These are phyloP conservation scores for Dolichopus griseipennis DNA, from an alignment of 2,888 invertebrate genomes.

Conservation along the genomic window DNA sequence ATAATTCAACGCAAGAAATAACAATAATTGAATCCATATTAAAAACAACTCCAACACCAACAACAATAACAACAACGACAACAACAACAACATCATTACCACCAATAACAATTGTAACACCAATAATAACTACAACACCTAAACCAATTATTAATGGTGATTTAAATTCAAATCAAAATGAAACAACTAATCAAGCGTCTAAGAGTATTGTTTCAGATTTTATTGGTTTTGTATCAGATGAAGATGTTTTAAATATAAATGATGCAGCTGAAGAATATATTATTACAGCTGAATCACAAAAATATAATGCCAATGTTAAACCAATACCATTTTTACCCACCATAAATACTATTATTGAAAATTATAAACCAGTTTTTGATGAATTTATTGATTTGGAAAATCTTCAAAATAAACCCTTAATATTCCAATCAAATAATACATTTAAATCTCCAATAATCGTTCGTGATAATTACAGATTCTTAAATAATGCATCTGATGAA, in stretches of 20 bases:
- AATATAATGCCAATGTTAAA: conserved; percentile 32
- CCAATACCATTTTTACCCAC: conserved; percentile 27
- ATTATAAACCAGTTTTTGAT: not conserved
- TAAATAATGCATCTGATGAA: conserved; percentile 41
- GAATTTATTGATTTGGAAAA: not conserved
- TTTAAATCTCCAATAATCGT: conserved; percentile 48
- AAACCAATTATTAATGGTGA: conserved; percentile 18
- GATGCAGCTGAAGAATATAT: conserved; percentile 36
- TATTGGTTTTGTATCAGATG: conserved; percentile 50
- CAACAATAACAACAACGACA: conserved; percentile 18
- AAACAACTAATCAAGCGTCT: conserved; percentile 27
- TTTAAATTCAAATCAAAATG: conserved; percentile 27
- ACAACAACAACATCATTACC: conserved; percentile 13
- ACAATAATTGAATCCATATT: conserved; percentile 16
- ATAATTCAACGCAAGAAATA: not conserved
- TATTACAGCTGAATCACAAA: conserved; percentile 22
- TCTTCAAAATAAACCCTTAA: not conserved
- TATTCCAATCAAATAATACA: conserved; percentile 25
- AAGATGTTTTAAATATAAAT: conserved; percentile 57
- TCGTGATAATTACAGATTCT: conserved; percentile 41
- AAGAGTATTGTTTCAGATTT: conserved; percentile 30
- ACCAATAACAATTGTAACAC: conserved; percentile 13
- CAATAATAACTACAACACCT: conserved; percentile 14
- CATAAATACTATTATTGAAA: conserved; percentile 22
- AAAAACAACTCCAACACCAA: conserved; percentile 12